phyloP scores from a whole-genome alignment of 30 jellyfish, hydroid and myxozoan genomes.

The Pseudorhiza aurosa region DNA sequence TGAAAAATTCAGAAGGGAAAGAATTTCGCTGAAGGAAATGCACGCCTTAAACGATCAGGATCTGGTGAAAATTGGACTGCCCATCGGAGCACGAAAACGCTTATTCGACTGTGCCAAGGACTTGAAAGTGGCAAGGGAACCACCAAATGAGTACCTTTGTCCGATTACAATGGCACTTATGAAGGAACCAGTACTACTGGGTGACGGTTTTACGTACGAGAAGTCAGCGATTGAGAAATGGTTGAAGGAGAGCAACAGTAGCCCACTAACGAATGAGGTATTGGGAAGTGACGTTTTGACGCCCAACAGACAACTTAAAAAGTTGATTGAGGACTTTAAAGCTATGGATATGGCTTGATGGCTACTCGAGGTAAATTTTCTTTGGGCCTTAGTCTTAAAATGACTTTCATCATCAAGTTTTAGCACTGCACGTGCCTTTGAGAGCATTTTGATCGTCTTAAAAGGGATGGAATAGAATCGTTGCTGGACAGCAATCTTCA shows the following conservation, averaged over 20 bases:
- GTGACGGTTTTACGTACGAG: slow-evolving; percentile 70
- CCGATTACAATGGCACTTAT: slow-evolving; percentile 62
- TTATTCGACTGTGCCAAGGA: slow-evolving; percentile 22
- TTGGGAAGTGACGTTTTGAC: slow-evolving; percentile 24
- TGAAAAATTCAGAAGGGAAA: slow-evolving; percentile 42
- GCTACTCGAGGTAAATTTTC: too few species aligned
- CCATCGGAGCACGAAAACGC: slow-evolving; percentile 61
- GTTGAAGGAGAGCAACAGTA: slow-evolving; percentile 32
- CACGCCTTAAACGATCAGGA: slow-evolving; percentile 27
- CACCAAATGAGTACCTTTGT: slow-evolving; percentile 62
- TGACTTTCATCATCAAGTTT: too few species aligned
- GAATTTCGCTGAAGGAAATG: slow-evolving; percentile 38
- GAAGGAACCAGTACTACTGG: slow-evolving; percentile 58
- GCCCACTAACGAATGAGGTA: slow-evolving; percentile 65
- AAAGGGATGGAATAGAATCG: too few species aligned
- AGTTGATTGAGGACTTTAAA: slow-evolving; percentile 58
- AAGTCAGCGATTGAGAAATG: slow-evolving; percentile 43
- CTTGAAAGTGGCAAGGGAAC: neutral
- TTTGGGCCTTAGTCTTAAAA: too few species aligned
- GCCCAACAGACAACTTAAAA: slow-evolving; percentile 68
- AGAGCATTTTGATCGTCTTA: too few species aligned
- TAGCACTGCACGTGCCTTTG: too few species aligned
- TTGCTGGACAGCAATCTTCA: too few species aligned
- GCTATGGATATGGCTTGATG: too few species aligned
- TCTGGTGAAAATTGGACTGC: slow-evolving; percentile 43